Conservation (phyloP, 53 echinoderm and acorn worm species). For the Henricia sp. region DNA sequence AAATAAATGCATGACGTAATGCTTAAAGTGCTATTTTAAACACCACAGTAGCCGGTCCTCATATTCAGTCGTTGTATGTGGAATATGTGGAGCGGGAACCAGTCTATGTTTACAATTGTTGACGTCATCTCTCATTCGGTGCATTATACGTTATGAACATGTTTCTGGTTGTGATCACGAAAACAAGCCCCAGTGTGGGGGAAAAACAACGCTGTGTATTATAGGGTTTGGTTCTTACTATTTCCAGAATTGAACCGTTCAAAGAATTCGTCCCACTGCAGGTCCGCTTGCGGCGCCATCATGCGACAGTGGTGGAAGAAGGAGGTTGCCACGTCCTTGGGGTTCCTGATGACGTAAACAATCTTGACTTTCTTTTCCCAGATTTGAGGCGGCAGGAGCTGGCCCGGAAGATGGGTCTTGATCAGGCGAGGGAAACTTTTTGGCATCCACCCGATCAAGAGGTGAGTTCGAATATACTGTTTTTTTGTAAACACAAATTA, state of each 20-base stretch:
- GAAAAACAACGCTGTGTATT: no score
- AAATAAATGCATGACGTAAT: no score
- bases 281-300: neutral
- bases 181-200: no score
- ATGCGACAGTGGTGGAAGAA: conserved; percentile 18
- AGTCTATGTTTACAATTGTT: no score
- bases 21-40: no score
- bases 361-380: conserved; percentile 47
- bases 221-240: conserved; percentile 10
- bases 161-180: no score
- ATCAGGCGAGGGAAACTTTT: conserved; percentile 25
- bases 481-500: no score
- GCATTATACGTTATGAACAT: no score
- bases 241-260: neutral
- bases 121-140: no score
- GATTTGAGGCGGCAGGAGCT: conserved; percentile 49
- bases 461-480: conserved; percentile 4
- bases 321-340: conserved; percentile 24
- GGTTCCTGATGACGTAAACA: conserved; percentile 49
- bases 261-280: conserved; percentile 20
- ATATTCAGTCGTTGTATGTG: no score
- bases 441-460: neutral
- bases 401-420: conserved; percentile 50
- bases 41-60: no score
- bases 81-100: no score